These are phyloP conservation scores for Basileuterus tristriatus DNA, from an alignment of 2,797 vertebrate species.

Conservation along the genomic window DNA sequence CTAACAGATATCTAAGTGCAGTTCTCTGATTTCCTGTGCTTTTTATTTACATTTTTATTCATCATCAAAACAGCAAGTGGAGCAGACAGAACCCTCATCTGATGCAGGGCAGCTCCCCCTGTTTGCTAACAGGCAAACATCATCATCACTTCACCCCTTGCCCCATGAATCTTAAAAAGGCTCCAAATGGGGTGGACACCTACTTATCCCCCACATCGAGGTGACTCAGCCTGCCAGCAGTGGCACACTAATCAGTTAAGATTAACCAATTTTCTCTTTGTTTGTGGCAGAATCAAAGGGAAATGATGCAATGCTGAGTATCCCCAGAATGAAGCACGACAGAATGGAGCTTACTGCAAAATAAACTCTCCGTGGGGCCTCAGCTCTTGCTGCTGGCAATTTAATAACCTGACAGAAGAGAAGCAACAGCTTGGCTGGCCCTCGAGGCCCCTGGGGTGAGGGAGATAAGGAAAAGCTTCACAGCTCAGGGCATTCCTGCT, in stretches of 20 bases:
- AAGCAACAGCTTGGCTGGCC: not conserved
- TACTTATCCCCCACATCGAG: not conserved
- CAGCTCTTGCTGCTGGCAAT: not conserved
- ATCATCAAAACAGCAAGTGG: not conserved
- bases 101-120: not conserved
- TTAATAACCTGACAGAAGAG: not conserved
- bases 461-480: not conserved
- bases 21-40: not conserved
- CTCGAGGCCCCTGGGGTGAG: not conserved
- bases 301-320: not conserved
- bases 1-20: not conserved
- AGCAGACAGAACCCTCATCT: not conserved
- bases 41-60: not conserved
- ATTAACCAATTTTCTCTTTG: not conserved
- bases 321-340: not conserved
- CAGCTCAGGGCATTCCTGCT: not conserved
- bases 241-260: not conserved
- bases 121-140: not conserved
- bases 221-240: not conserved
- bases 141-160: not conserved
- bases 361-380: not conserved
- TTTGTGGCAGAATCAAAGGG: not conserved
- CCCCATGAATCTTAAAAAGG: not conserved
- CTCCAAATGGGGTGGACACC: not conserved
- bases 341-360: not conserved